These are phyloP conservation scores for Nematostella vectensis DNA, from an alignment of 92 coral and sea anemone species.

Conservation along the genomic window DNA sequence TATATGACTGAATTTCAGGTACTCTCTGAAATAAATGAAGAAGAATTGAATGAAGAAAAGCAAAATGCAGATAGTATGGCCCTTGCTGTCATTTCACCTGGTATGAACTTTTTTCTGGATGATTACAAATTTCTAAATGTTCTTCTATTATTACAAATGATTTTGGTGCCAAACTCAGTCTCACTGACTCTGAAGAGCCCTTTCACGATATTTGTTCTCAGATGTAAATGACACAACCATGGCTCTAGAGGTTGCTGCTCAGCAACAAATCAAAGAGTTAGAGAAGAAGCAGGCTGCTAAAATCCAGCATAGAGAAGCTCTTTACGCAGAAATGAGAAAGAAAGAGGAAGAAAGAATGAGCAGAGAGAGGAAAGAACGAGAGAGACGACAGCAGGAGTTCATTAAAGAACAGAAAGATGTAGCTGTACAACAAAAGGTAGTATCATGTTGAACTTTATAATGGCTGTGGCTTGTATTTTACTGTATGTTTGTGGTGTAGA, in stretches of 20 bases:
- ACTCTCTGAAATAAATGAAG: constrained; percentile 52
- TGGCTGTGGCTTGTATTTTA: too few species aligned
- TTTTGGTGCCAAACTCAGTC: too few species aligned
- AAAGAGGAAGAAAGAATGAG: constrained; percentile 57
- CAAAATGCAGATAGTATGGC: constrained; percentile 43
- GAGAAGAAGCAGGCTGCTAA: constrained; percentile 61
- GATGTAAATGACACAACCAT: too few species aligned
- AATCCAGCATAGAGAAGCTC: constrained; percentile 39
- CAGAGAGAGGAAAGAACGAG: constrained; percentile 47
- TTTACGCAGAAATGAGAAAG: constrained; percentile 53
- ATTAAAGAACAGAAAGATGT: constrained; percentile 52
- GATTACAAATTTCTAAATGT: too few species aligned
- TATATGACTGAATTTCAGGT: constrained; percentile 52
- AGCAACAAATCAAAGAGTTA: constrained; percentile 55
- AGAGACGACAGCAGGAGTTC: constrained; percentile 46
- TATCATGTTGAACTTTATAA: too few species aligned
- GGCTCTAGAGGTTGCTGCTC: constrained; percentile 66
- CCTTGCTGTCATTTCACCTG: constrained; percentile 60
- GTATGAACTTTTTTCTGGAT: constrained; percentile 17
- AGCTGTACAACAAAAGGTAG: constrained; percentile 58
- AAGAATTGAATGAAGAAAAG: constrained; percentile 47
- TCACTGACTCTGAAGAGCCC: too few species aligned
- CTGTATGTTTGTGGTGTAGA: too few species aligned
- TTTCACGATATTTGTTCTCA: too few species aligned
- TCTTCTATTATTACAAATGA: too few species aligned